Base-by-base conservation (phyloP, 2,113 vertebrate genomes). In the Merops nubicus region DNA sequence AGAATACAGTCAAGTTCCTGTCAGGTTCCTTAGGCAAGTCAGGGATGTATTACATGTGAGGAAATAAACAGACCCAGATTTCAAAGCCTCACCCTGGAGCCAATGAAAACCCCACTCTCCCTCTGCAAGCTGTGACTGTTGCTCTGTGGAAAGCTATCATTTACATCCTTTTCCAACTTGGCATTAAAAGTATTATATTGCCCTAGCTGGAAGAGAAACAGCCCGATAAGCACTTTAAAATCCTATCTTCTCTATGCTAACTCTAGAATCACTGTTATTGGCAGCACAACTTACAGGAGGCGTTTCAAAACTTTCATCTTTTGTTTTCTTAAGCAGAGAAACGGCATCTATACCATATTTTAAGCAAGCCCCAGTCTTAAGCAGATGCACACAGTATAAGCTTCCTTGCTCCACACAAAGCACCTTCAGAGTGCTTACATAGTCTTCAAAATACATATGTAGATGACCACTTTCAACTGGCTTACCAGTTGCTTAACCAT, bases 1-100 rank as follows among this genome's bases (percentile, higher is more conserved):
- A 86, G 38, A 95, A 84, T 23, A 76, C 33, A 42, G 63, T 62
- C n/a, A 62, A 59, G 63, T 63, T 80, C 68, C 88, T 91, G 47
- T 31, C 51, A 72, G 18, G 77, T 34, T 89, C 93, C 51, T 89
- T 29, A 56, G 60, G 74, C 93, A 89, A 95, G 74, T 68, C n/a
- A 90, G 26, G 38, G 48, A 72, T 4, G 8, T 91, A 38, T 64
- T 70, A 70, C 11, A 89, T 34, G 56, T 73, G 56, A 87, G 62
- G 84, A 95, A 92, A 86, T 80, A 93, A 85, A 90, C 45, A 93
- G 73, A 84, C 34, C 11, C 56, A 64, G 60, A 75, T 89, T 97
- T 91, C 93, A 95, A 97, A 95, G 83, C 65, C 73, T 89, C 2
- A 0, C 56, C 51, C 60, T 1, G 1, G 29, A 86, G 69, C 91